Percentiles rank a stretch among this genome's conserved stretches.
phyloP scores from a whole-genome alignment of 2,113 vertebrate genomes.

The Rostratula benghalensis region DNA sequence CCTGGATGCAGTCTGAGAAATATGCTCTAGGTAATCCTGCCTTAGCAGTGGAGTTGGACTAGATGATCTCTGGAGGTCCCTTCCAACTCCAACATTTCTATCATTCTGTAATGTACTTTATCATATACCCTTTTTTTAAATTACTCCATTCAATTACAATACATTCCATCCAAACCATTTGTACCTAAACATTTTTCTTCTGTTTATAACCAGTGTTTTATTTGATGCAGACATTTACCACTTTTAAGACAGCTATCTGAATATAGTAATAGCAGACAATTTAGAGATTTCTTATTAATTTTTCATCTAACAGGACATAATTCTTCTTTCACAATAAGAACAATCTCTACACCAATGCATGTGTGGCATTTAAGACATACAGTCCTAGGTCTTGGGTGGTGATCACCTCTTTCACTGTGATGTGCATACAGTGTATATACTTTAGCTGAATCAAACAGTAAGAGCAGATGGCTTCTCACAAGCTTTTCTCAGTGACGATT shows the following conservation, averaged over 20 bases:
- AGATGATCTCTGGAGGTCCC: too few relatives aligned
- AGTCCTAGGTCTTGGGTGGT: neutral
- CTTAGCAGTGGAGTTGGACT: too few relatives aligned
- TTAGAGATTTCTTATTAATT: neutral
- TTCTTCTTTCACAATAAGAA: neutral
- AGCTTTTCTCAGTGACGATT: neutral
- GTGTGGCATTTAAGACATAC: neutral
- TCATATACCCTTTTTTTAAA: neutral
- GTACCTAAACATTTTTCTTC: neutral
- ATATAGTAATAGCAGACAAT: neutral
- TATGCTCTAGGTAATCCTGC: too few relatives aligned
- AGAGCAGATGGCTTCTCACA: neutral
- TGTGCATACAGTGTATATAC: neutral
- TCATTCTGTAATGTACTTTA: neutral
- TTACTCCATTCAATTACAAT: neutral
- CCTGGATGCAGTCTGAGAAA: too few relatives aligned
- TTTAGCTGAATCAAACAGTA: neutral
- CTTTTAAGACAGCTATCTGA: neutral
- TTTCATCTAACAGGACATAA: neutral
- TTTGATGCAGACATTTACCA: neutral
- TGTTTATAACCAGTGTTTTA: neutral
- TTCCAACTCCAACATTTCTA: too few relatives aligned
- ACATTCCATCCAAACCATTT: neutral
- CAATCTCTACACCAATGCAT: neutral
- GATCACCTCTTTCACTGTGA: neutral